Evolutionary conservation across 2,113 vertebrate genomes (phyloP).

Genomic region (Solea senegalensis): DNA sequence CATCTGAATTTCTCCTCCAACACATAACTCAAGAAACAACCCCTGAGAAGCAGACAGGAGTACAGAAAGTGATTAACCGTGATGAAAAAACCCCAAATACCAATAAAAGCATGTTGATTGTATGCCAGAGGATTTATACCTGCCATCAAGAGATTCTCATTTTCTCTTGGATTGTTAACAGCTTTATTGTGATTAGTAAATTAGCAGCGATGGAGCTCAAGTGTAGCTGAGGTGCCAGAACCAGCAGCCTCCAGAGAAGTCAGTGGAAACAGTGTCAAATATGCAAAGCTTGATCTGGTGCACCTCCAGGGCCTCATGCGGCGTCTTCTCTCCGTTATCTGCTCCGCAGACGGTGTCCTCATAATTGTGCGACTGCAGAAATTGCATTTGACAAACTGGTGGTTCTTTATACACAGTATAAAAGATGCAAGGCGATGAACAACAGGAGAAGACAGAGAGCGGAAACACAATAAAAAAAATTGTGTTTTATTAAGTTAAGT

Average conservation of each 20-base stretch:
- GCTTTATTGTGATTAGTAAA: slow-evolving; percentile 65
- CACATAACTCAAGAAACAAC: slow-evolving; percentile 11
- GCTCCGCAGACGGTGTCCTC: slow-evolving; percentile 7
- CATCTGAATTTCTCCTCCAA: slow-evolving; percentile 27
- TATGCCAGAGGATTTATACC: slow-evolving; percentile 42
- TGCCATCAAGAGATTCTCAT: slow-evolving; percentile 28
- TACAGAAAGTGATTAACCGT: slow-evolving; percentile 13
- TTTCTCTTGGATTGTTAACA: slow-evolving; percentile 48
- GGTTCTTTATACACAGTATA: background rate
- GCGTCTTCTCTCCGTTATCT: background rate
- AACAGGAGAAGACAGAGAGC: background rate
- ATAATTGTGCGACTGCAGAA: slow-evolving; percentile 17
- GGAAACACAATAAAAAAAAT: background rate
- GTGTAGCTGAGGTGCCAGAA: slow-evolving; percentile 47
- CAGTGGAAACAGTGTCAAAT: slow-evolving; percentile 33
- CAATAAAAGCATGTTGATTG: slow-evolving; percentile 45
- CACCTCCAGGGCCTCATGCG: slow-evolving; percentile 23
- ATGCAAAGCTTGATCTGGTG: slow-evolving; percentile 40
- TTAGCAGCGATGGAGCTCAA: slow-evolving; percentile 55
- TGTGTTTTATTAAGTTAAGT: background rate
- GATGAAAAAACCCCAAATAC: slow-evolving; percentile 2
- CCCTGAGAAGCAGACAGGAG: slow-evolving; percentile 7
- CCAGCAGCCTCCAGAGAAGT: slow-evolving; percentile 34
- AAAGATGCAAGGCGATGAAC: background rate
- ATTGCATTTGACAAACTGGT: slow-evolving; percentile 6